Base-by-base conservation (phyloP, 2,113 vertebrate species). In the Eurypyga helias region DNA sequence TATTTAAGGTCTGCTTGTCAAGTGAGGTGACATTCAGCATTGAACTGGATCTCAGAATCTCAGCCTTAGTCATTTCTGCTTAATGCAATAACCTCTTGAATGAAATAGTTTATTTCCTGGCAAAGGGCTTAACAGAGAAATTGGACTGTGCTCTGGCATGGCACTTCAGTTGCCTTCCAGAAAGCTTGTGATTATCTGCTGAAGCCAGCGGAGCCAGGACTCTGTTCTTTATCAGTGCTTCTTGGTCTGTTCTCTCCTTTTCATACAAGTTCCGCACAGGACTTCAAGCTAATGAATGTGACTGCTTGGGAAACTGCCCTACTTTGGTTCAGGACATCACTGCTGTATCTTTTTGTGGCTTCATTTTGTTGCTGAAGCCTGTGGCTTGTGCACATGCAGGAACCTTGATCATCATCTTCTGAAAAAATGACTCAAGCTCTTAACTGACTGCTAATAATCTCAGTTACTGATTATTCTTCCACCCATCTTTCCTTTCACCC, bases 81-180 rank as follows among this genome's bases (percentile, higher is more conserved):
- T 96, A 95, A 97, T 89, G 90, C 72, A 97, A 96, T 95, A 97
- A 93, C 77, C 57, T 89, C 77, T 89, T 95, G 86, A 95, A 97
- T 97, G 83, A 95, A 97, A 95, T 89, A 92, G 90, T 96, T 95
- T 92, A 65, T 97, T 96, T 97, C 95, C 94, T 95, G 94, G 96
- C 90, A 97, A 92, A 95, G 69, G 57, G 52, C 80, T 97, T 92
- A 96, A 89, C 72, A 87, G 70, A 83, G 82, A 93, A 97, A 97
- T 92, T 93, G 91, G 92, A 36, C 89, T 83, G 80, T 91, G 77
- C 78, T 93, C 92, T 96, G 95, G 86, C 94, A 91, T 91, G 96
- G 86, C 83, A 89, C 94, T 93, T 92, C 89, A 92, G 95, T 62
- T 95, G 83, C 45, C 83, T 97, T 97, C 92, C 95, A 97, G 90